Evolutionary conservation across 2,113 vertebrate genomes (phyloP).

Genomic region (Noturus placidus): DNA sequence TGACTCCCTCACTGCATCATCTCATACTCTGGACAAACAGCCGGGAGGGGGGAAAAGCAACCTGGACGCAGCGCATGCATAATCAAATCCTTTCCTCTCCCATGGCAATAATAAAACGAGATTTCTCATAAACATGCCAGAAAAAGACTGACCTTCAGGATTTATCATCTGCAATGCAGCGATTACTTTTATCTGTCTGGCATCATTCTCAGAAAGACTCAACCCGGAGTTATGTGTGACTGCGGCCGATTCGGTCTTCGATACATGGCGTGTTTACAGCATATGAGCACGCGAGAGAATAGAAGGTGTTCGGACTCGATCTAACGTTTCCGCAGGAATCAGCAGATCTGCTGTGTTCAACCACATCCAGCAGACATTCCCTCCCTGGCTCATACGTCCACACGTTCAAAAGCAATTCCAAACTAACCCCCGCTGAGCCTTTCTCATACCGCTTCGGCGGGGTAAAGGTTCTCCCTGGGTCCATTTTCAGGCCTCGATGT

Average conservation of each 20-base stretch:
- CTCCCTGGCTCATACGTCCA: background rate
- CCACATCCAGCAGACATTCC: constrained; percentile 2
- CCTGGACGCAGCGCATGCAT: constrained; percentile 45
- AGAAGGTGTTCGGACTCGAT: background rate
- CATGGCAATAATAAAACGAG: constrained; percentile 52
- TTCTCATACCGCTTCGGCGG: background rate
- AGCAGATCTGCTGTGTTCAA: constrained; percentile 40
- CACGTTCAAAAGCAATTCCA: background rate
- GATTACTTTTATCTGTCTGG: constrained; percentile 62
- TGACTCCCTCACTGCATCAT: constrained; percentile 42
- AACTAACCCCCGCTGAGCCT: background rate
- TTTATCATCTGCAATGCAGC: constrained; percentile 62
- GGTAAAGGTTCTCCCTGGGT: background rate
- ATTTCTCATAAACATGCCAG: constrained; percentile 59
- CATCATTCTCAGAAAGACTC: constrained; percentile 3
- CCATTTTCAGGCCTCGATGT: background rate
- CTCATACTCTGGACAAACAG: constrained; percentile 47
- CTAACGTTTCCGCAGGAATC: constrained; percentile 32
- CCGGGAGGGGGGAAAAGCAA: constrained; percentile 7
- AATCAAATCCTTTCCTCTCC: constrained; percentile 38
- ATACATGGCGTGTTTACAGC: constrained; percentile 40
- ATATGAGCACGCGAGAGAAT: constrained; percentile 23
- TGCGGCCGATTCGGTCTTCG: constrained; percentile 56
- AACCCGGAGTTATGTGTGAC: constrained; percentile 21
- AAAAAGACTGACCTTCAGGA: constrained; percentile 65